phyloP scores from a whole-genome alignment of 1,140 invertebrate species.

The Stegodyphus dumicola region DNA sequence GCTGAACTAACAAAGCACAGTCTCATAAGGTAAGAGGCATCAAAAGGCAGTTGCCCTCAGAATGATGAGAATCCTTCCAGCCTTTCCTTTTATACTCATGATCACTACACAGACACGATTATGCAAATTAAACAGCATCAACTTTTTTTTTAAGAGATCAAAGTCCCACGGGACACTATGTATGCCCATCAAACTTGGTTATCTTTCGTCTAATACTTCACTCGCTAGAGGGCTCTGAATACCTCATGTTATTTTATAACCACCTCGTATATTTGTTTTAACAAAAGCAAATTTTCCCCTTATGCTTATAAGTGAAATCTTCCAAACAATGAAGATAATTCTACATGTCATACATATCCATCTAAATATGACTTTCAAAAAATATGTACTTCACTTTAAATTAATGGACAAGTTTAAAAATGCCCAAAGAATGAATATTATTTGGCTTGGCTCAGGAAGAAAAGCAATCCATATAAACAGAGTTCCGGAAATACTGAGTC shows the following conservation, averaged over 20 bases:
- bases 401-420: too few species aligned
- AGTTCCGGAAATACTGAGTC: too few species aligned
- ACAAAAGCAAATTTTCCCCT: too few species aligned
- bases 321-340: too few species aligned
- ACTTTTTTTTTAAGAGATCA: neutral
- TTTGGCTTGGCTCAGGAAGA: too few species aligned
- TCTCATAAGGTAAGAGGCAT: constrained; percentile 1
- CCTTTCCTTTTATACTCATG: constrained; percentile 7
- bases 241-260: constrained; percentile 3
- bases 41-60: neutral
- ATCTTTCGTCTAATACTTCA: neutral
- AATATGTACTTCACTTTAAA: too few species aligned
- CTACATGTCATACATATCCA: too few species aligned
- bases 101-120: constrained; percentile 2
- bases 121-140: constrained; percentile 2
- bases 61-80: neutral
- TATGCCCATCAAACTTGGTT: neutral
- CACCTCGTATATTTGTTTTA: neutral
- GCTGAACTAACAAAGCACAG: neutral
- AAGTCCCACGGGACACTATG: neutral
- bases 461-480: too few species aligned
- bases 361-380: too few species aligned
- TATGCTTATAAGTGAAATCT: too few species aligned
- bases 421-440: too few species aligned
- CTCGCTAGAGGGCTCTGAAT: neutral